These are phyloP conservation scores for Hippocampus guttulatus DNA, from an alignment of 2,113 vertebrate species.

Conservation along the genomic window DNA sequence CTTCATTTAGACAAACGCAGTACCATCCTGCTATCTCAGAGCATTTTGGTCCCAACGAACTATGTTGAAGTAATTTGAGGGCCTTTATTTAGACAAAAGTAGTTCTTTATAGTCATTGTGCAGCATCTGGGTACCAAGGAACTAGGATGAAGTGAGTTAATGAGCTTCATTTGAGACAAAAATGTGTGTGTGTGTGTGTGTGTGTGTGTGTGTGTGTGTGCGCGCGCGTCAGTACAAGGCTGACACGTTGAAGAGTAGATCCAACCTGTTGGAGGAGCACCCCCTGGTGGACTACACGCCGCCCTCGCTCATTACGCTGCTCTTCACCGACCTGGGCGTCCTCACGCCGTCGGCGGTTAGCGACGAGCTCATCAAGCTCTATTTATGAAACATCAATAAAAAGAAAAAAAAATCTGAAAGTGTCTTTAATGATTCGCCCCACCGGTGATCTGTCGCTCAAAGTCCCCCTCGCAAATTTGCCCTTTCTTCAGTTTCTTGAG, in stretches of 20 bases:
- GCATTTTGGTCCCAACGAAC: too few relatives aligned
- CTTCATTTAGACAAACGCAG: too few relatives aligned
- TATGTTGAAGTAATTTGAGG: too few relatives aligned
- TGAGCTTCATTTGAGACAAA: too few relatives aligned
- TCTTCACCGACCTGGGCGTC: constrained; percentile 95
- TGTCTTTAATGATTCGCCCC: neutral
- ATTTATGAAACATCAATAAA: constrained; percentile 74
- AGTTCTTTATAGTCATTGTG: too few relatives aligned
- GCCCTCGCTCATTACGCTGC: constrained; percentile 89
- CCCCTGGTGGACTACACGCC: constrained; percentile 93
- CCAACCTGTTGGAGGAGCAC: constrained; percentile 84
- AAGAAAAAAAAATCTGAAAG: constrained; percentile 29
- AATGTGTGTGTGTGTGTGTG: too few relatives aligned
- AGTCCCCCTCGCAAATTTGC: constrained; percentile 87
- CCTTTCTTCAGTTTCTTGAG: constrained; percentile 89
- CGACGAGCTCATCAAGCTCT: constrained; percentile 97
- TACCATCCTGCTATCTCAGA: too few relatives aligned
- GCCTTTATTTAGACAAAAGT: too few relatives aligned
- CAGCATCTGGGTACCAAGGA: too few relatives aligned
- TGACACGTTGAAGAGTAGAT: constrained; percentile 76
- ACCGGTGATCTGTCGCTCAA: constrained; percentile 79
- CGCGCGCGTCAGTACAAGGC: constrained; percentile 84
- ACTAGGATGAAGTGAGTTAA: too few relatives aligned
- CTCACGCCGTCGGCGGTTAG: constrained; percentile 93
- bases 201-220: too few relatives aligned